Percentiles rank a stretch among this genome's conserved stretches.
phyloP scores from a whole-genome alignment of 1,140 invertebrate species.

The Drosophila pallidifrons region DNA sequence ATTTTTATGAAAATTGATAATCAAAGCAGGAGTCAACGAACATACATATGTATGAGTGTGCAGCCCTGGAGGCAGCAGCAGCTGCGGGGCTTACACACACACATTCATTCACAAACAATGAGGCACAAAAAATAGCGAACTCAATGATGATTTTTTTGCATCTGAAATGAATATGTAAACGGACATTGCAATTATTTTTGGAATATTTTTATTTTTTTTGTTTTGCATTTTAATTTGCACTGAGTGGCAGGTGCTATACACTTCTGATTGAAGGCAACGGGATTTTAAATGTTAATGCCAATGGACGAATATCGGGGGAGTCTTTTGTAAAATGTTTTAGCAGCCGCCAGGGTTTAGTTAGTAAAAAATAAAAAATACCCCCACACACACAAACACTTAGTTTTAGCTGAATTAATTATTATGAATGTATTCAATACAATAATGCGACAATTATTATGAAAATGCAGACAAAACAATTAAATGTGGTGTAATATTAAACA shows the following conservation, averaged over 20 bases:
- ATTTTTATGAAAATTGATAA: constrained; percentile 68
- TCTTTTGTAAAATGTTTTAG: constrained; percentile 29
- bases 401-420: constrained; percentile 24
- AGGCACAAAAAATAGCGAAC: not conserved
- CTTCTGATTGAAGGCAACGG: constrained; percentile 18
- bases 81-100: constrained; percentile 1
- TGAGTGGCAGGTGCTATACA: constrained; percentile 57
- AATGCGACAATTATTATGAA: constrained; percentile 5
- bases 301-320: constrained; percentile 6
- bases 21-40: constrained; percentile 32
- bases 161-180: constrained; percentile 26
- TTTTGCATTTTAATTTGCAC: constrained; percentile 44
- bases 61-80: not conserved
- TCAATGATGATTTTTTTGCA: constrained; percentile 18
- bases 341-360: constrained; percentile 35
- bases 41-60: not conserved
- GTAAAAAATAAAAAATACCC: not conserved
- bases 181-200: constrained; percentile 44
- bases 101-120: not conserved
- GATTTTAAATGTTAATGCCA: constrained; percentile 64
- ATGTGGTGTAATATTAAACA: constrained; percentile 50
- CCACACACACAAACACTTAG: constrained; percentile 3
- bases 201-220: constrained; percentile 13
- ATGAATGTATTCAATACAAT: constrained; percentile 20
- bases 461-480: constrained; percentile 23